Evolutionary conservation across 2,113 vertebrate species (phyloP), one percentile per base, ranked within the genome.

Genomic region (Origma solitaria): DNA sequence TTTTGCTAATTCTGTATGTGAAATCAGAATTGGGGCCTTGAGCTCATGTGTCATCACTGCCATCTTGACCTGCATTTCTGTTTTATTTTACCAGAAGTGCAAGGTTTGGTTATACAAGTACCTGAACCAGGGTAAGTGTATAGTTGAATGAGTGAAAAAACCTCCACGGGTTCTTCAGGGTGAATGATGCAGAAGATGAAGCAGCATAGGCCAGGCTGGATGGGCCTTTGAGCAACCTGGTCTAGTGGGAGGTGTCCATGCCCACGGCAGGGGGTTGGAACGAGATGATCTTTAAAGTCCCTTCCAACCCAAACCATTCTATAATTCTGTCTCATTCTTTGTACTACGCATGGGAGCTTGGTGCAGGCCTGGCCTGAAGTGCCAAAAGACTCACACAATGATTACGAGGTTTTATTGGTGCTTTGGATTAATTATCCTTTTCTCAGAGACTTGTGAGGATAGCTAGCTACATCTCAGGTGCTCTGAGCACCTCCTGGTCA

Each of bases 401-500:
- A 20, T 35, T 31, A 69, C 31, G 40, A 38, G 15, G 10, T 16
- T 75, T 90, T 42, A 49, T 20, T 7, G 15, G 10, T 53, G 5
- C 47, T 69, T 58, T 47, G 40, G n/a, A 14, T 22, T 40, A 73
- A 53, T 31, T 42, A 12, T 6, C 16, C 50, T 23, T 86, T 81
- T 75, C 24, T 8, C 13, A 47, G 44, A 58, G 47, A 21, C 8
- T 53, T 69, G n/a, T 68, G 37, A 61, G 62, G 50, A 8, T 54
- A 73, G 45, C 20, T 30, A 23, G 37, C n/a, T 77, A 4, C 10
- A 15, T n/a, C 24, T 69, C 40, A 70, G 54, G 40, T 64, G 15
- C 28, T 23, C 49, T 0, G 0, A 87, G 42, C 37, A 64, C 24
- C n/a, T 60, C 24, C 50, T 88, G 51, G 21, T 37, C 3, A 3